Conservation (phyloP, 2,888 invertebrate species). For the Tipula helvola region DNA sequence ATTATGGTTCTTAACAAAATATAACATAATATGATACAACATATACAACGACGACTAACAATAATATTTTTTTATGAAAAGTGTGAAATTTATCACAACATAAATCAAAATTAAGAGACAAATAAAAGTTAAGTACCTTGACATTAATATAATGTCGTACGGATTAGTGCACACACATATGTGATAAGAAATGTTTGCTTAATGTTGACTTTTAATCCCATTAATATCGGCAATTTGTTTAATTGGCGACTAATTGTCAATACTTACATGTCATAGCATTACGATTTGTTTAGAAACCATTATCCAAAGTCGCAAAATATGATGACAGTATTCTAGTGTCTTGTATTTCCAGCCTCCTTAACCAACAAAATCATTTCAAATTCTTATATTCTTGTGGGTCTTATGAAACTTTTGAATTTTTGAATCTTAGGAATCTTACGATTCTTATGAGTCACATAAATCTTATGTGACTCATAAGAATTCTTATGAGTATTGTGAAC, state of each 20-base stretch:
- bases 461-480: too few species aligned
- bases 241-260: background rate
- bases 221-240: background rate
- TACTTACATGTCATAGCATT: too few species aligned
- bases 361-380: too few species aligned
- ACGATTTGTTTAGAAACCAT: too few species aligned
- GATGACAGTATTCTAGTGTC: too few species aligned
- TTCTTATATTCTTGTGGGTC: too few species aligned
- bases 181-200: background rate
- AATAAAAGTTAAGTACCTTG: background rate
- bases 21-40: background rate
- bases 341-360: too few species aligned
- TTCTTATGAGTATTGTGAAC: too few species aligned
- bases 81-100: slow-evolving; percentile 4
- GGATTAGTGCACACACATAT: background rate
- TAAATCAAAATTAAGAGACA: background rate
- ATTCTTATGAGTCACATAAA: too few species aligned
- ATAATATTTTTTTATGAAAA: background rate
- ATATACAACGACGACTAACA: background rate
- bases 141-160: background rate
- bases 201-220: background rate
- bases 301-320: too few species aligned
- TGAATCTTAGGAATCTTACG: too few species aligned
- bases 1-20: background rate
- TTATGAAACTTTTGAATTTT: too few species aligned